Evolutionary conservation across 2,888 invertebrate species (phyloP).

Genomic region (Nudaria mundana): DNA sequence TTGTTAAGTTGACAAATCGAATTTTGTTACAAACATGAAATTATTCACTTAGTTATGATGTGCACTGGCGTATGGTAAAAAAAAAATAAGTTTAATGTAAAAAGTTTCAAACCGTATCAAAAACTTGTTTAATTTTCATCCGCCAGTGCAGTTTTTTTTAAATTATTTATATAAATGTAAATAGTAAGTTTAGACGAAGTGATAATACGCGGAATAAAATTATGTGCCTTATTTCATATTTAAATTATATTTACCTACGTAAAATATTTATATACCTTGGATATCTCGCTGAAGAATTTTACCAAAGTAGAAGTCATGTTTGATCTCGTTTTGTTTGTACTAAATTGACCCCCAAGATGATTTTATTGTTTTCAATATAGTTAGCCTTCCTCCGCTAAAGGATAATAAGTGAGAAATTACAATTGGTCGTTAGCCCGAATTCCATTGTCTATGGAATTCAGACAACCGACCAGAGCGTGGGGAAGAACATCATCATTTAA

Average conservation of each 20-base stretch:
- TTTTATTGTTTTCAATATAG: no score
- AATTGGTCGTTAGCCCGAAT: no score
- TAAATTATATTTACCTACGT: conserved; percentile 26
- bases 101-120: background rate
- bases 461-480: no score
- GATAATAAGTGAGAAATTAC: no score
- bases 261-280: conserved; percentile 2
- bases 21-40: conserved; percentile 28
- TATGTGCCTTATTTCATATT: conserved; percentile 59
- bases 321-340: background rate
- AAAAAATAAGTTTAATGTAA: background rate
- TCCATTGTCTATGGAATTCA: no score
- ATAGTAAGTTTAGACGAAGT: conserved; percentile 55
- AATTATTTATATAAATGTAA: conserved; percentile 55
- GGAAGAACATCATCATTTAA: no score
- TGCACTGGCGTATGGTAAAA: conserved; percentile 22
- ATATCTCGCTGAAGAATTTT: conserved; percentile 1
- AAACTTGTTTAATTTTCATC: conserved; percentile 1
- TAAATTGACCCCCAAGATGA: background rate
- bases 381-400: no score
- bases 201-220: conserved; percentile 51
- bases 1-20: background rate
- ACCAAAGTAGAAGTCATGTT: conserved; percentile 1
- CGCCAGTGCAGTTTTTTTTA: conserved; percentile 29
- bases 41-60: conserved; percentile 34